Evolutionary conservation across 2,888 invertebrate species (phyloP).

Genomic region (Lithophane socia): DNA sequence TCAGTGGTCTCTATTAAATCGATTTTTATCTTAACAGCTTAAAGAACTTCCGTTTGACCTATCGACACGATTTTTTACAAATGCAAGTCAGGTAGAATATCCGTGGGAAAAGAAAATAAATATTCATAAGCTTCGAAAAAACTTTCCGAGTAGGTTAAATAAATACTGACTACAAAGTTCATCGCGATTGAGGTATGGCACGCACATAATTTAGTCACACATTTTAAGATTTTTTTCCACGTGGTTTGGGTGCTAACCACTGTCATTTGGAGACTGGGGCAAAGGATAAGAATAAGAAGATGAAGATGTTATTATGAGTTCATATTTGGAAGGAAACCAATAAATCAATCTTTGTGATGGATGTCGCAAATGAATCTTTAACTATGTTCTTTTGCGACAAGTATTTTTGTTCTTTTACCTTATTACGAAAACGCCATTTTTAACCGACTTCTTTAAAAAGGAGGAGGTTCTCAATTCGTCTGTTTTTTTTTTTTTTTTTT

Average conservation of each 20-base stretch:
- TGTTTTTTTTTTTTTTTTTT: no score
- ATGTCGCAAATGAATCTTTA: background rate
- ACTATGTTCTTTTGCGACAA: background rate
- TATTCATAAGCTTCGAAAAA: constrained; percentile 2
- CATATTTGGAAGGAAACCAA: background rate
- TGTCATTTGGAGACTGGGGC: background rate
- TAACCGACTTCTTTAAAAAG: no score
- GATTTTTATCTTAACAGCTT: background rate
- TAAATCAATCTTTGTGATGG: background rate
- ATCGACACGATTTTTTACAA: background rate
- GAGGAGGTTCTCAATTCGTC: no score
- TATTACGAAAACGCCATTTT: no score
- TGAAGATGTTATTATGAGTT: background rate
- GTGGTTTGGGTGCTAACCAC: background rate
- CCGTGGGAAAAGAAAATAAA: constrained; percentile 14
- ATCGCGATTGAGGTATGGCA: background rate
- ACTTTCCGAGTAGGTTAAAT: constrained; percentile 24
- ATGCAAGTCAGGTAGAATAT: background rate
- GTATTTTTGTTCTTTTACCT: no score
- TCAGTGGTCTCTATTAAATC: background rate
- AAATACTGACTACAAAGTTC: background rate
- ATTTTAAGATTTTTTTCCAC: background rate
- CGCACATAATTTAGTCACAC: background rate
- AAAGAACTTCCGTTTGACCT: background rate
- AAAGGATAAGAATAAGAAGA: no score